phyloP scores from a whole-genome alignment of 2,113 vertebrate genomes.

The Eleginops maclovinus region DNA sequence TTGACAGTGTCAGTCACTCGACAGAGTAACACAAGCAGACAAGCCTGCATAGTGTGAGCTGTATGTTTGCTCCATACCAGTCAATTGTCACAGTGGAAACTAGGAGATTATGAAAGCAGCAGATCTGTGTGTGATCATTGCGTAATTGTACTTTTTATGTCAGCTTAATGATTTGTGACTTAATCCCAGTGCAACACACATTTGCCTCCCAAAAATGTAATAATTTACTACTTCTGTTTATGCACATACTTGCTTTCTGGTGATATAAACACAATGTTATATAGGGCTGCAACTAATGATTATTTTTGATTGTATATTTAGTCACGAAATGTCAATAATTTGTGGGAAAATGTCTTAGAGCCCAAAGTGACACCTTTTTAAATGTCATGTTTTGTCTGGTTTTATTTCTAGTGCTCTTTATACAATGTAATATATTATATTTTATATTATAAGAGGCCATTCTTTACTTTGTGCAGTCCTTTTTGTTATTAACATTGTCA shows the following conservation, averaged over 20 bases:
- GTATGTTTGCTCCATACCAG: slow-evolving; percentile 43
- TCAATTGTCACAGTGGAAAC: slow-evolving; percentile 46
- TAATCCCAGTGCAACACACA: not conserved
- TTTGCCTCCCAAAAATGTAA: not conserved
- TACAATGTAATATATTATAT: not conserved
- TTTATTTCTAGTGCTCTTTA: not conserved
- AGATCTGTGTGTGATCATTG: not conserved
- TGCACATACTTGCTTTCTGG: not conserved
- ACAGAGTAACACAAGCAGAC: slow-evolving; percentile 63
- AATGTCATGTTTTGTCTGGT: not conserved
- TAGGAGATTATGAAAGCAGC: slow-evolving; percentile 6
- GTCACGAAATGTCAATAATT: not conserved
- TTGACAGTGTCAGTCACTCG: slow-evolving; percentile 56
- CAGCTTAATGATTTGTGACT: not conserved
- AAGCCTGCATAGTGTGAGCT: slow-evolving; percentile 38
- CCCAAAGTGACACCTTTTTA: not conserved
- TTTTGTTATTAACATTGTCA: not conserved
- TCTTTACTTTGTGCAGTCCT: not conserved
- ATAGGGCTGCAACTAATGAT: not conserved
- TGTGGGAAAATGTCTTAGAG: not conserved
- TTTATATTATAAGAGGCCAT: no score
- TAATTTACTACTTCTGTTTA: not conserved
- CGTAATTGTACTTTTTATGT: not conserved
- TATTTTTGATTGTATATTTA: not conserved
- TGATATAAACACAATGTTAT: not conserved